phyloP scores from a whole-genome alignment of 2,113 vertebrate species.

The Talpa occidentalis region DNA sequence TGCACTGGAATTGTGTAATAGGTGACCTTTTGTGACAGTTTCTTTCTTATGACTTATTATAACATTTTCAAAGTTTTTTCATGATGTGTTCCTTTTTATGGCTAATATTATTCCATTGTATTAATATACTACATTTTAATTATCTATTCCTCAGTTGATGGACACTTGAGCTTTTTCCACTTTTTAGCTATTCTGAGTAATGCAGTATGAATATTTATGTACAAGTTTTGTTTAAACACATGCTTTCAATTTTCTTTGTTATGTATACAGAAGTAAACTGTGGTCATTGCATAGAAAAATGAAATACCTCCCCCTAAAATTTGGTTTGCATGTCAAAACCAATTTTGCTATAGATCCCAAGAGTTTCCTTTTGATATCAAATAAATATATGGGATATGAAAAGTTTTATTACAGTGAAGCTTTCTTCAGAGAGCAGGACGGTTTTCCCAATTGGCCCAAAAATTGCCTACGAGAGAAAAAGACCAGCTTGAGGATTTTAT shows the following conservation, averaged over 20 bases:
- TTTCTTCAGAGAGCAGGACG: background rate
- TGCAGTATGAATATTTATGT: background rate
- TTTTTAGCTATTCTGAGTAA: background rate
- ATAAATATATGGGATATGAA: background rate
- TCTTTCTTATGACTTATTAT: background rate
- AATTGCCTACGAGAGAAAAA: background rate
- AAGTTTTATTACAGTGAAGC: background rate
- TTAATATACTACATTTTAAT: background rate
- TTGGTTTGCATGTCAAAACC: background rate
- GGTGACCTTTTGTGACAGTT: background rate
- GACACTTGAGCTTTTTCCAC: background rate
- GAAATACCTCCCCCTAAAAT: background rate
- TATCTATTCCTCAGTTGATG: background rate
- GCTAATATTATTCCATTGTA: background rate
- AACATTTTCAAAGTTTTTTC: background rate
- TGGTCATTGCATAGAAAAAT: background rate
- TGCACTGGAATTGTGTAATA: background rate
- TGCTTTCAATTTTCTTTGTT: background rate
- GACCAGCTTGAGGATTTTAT: background rate
- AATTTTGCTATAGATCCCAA: background rate
- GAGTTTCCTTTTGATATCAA: too few species aligned
- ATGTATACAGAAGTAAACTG: background rate
- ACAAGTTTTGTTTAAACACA: background rate
- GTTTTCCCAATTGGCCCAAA: background rate
- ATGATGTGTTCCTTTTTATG: background rate